These are phyloP conservation scores for Slavum lentiscoides DNA, from an alignment of 2,888 invertebrate species.

Conservation along the genomic window DNA sequence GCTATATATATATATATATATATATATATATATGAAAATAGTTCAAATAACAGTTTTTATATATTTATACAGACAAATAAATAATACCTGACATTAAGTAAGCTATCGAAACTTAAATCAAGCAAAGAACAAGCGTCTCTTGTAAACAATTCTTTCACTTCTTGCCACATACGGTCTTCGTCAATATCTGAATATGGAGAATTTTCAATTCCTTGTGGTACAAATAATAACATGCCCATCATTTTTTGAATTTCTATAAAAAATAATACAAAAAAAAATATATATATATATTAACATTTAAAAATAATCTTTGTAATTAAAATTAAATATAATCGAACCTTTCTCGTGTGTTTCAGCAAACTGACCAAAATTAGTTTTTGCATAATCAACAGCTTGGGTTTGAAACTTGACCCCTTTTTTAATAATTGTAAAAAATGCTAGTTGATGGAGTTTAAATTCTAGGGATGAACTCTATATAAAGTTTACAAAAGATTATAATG, in stretches of 20 bases:
- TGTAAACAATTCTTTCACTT: constrained; percentile 86
- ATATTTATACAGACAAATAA: too few species aligned
- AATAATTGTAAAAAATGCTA: constrained; percentile 77
- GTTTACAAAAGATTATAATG: not conserved
- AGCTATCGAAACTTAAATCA: constrained; percentile 86
- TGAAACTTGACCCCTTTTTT: constrained; percentile 71
- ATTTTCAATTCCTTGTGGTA: constrained; percentile 75
- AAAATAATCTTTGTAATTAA: constrained; percentile 65
- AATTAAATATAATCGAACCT: constrained; percentile 61
- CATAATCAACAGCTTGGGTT: constrained; percentile 83
- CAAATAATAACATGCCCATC: constrained; percentile 83
- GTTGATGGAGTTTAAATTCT: constrained; percentile 80
- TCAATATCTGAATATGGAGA: constrained; percentile 80
- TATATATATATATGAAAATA: too few species aligned
- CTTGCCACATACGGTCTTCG: constrained; percentile 77
- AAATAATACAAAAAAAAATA: constrained; percentile 49
- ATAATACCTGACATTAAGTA: constrained; percentile 78
- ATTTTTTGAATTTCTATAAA: constrained; percentile 75
- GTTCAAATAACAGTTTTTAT: too few species aligned
- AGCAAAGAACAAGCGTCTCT: constrained; percentile 89
- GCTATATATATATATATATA: constrained; percentile 60
- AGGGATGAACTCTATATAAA: constrained; percentile 66
- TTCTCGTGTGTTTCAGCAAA: constrained; percentile 78
- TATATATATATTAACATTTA: constrained; percentile 46
- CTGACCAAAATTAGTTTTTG: constrained; percentile 79